Conservation (phyloP, 2,888 invertebrate species). For the Diarsia mendica region DNA sequence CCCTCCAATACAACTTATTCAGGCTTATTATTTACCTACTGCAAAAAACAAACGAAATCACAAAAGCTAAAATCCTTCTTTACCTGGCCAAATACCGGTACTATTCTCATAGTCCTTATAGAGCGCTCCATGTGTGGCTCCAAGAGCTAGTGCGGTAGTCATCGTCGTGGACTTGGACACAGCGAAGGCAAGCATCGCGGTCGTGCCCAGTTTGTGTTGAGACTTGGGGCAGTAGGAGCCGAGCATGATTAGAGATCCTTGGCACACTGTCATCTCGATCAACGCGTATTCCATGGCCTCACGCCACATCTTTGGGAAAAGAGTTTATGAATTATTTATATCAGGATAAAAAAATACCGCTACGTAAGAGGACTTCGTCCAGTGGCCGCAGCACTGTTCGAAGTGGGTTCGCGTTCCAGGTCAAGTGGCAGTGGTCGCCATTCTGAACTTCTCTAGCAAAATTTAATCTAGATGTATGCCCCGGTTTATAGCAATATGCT, state of each 20-base stretch:
- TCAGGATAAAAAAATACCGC: neutral
- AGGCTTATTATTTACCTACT: neutral
- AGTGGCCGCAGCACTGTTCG: neutral
- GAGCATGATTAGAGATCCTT: conserved; percentile 84
- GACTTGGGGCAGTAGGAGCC: conserved; percentile 82
- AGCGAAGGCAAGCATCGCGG: conserved; percentile 76
- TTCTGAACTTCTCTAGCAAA: neutral
- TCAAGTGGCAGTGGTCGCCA: neutral
- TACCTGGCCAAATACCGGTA: conserved; percentile 79
- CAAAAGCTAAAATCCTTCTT: conserved; percentile 12
- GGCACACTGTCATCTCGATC: conserved; percentile 81
- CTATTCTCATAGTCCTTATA: conserved; percentile 79
- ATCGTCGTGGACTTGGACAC: conserved; percentile 78
- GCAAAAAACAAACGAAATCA: neutral
- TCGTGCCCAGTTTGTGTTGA: conserved; percentile 75
- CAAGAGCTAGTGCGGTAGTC: conserved; percentile 77
- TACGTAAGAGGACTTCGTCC: neutral
- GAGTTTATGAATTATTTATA: neutral
- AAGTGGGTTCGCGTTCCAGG: neutral
- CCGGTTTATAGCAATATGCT: neutral
- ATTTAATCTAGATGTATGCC: neutral
- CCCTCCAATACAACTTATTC: neutral
- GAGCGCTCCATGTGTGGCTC: conserved; percentile 82
- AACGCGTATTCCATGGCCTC: conserved; percentile 84
- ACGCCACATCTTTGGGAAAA: conserved; percentile 81